Evolutionary conservation across 1,140 invertebrate genomes (phyloP).

Genomic region (Heliconius nattereri): DNA sequence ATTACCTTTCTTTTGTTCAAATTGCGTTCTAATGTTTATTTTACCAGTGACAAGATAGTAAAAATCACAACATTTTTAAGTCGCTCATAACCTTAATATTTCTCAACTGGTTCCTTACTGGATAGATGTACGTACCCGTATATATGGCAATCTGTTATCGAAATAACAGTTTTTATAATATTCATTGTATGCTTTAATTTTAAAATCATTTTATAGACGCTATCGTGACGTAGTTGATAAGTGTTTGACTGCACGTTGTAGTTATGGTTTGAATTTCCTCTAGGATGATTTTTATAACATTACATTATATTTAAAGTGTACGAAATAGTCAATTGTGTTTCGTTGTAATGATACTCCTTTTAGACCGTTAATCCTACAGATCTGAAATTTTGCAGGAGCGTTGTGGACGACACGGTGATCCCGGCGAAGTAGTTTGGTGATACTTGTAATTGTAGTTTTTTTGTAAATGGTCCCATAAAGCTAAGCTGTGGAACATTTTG

Average conservation of each 20-base stretch:
- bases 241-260: background rate
- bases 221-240: background rate
- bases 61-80: conserved; percentile 11
- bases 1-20: conserved; percentile 27
- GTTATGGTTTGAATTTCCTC: background rate
- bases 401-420: too few relatives aligned
- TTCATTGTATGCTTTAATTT: background rate
- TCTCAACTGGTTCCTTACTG: background rate
- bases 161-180: background rate
- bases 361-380: too few relatives aligned
- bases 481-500: too few relatives aligned
- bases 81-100: background rate
- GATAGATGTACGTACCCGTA: background rate
- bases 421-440: too few relatives aligned
- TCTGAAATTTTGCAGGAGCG: too few relatives aligned
- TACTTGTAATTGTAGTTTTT: too few relatives aligned
- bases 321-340: too few relatives aligned
- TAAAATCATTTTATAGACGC: background rate
- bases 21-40: conserved; percentile 28
- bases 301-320: too few relatives aligned
- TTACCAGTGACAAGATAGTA: conserved; percentile 28
- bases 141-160: background rate
- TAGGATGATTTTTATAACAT: too few relatives aligned
- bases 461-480: too few relatives aligned
- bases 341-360: too few relatives aligned